phyloP scores from a whole-genome alignment of 2,797 vertebrate genomes.

The Siniperca obscura region DNA sequence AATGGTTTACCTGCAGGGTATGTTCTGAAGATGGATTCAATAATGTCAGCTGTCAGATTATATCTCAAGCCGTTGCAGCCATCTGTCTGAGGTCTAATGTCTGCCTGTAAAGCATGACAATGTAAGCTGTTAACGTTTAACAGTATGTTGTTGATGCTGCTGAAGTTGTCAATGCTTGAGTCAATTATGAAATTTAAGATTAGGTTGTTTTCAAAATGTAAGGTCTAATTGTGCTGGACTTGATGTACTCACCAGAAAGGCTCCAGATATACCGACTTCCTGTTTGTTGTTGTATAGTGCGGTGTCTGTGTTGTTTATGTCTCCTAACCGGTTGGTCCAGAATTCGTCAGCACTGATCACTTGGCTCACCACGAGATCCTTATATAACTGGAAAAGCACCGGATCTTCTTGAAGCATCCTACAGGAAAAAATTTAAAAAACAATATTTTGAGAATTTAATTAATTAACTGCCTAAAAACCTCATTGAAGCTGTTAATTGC shows the following conservation, averaged over 20 bases:
- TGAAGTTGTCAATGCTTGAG: neutral
- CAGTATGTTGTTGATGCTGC: neutral
- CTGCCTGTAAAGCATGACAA: conserved; percentile 86
- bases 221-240: neutral
- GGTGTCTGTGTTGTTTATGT: conserved; percentile 87
- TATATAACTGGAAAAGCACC: conserved; percentile 98
- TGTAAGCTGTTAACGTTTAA: conserved; percentile 5
- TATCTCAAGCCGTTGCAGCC: conserved; percentile 98
- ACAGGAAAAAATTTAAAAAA: conserved; percentile 5
- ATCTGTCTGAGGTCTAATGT: conserved; percentile 97
- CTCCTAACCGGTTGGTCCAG: conserved; percentile 96
- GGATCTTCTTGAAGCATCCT: conserved; percentile 99
- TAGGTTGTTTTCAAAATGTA: neutral
- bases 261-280: conserved; percentile 98
- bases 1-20: conserved; percentile 93
- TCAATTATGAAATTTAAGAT: neutral
- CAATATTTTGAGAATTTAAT: neutral
- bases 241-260: conserved; percentile 91
- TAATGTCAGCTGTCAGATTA: conserved; percentile 97
- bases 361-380: conserved; percentile 98
- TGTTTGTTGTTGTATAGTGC: conserved; percentile 89
- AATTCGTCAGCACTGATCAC: conserved; percentile 99
- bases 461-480: neutral
- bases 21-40: conserved; percentile 98
- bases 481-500: neutral